phyloP scores from a whole-genome alignment of 2,888 invertebrate genomes.

The Limnephilus marmoratus region DNA sequence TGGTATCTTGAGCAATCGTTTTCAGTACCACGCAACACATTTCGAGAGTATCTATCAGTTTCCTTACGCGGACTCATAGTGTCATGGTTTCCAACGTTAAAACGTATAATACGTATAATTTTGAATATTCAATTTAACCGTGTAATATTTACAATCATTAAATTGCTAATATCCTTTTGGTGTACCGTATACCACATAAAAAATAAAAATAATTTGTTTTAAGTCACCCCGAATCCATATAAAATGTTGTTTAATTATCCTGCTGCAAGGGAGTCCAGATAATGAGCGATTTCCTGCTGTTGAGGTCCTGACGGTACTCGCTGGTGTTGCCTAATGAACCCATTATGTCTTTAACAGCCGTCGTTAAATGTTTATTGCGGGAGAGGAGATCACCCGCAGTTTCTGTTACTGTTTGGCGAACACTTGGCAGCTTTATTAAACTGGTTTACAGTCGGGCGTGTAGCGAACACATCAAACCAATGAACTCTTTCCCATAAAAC shows the following conservation, averaged over 20 bases:
- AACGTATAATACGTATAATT: too few species aligned
- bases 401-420: slow-evolving; percentile 2
- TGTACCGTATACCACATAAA: not conserved
- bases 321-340: not conserved
- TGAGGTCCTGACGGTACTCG: not conserved
- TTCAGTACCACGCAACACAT: too few species aligned
- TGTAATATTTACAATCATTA: not conserved
- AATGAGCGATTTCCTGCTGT: not conserved
- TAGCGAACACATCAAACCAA: not conserved
- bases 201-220: not conserved
- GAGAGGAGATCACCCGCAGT: not conserved
- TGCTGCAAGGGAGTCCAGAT: not conserved
- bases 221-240: not conserved
- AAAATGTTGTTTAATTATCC: not conserved
- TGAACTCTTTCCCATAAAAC: not conserved
- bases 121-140: not conserved
- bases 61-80: too few species aligned
- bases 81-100: too few species aligned
- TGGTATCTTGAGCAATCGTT: too few species aligned
- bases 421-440: not conserved
- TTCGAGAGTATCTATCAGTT: too few species aligned
- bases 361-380: slow-evolving; percentile 2
- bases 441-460: not conserved
- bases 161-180: not conserved
- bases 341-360: not conserved